Evolutionary conservation across 2,888 invertebrate species (phyloP), one percentile per base, ranked within the genome.

Genomic region (Dexiosoma caninum): DNA sequence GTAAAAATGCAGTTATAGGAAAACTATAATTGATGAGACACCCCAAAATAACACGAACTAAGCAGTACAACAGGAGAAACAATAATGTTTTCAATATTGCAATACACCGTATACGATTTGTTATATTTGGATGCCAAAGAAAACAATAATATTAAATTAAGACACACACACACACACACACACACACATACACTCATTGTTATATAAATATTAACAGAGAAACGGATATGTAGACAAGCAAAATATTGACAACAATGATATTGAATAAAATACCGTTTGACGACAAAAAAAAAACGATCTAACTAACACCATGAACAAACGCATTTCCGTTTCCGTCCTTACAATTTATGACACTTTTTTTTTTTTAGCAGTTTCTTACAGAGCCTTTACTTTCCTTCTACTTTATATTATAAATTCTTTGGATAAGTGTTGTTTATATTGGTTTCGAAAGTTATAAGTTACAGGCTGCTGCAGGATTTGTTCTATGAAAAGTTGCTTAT

Each of bases 311-410:
- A 82, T 44, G 53, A 78, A 85, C 84, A 86, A 81, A 86, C 85
- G 87, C 86, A 85, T 84, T 85, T 87, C 85, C 85, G 84, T 75
- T 86, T 86, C 83, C 78, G 66, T 46, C 46, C 42, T 44, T 51
- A 32, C 51, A 49, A 40, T 32, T 6, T 27, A 51, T 59, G 42
- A 23, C 64, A 75, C 16, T 49, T 14, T 2, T n/a, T 51, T 51
- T 10, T 53, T 9, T 55, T 1, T 42, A 35, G 42, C 27, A 3
- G 46, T 40, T 40, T n/a, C 55, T 49, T 42, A 8, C 19, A 8
- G 21, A 30, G 12, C 42, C 35, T 66, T 72, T 49, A 12, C 55
- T 55, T 55, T 42, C 12, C n/a, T 72, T 77, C 35, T 14, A n/a
- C n/a, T 78, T 75, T 66, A 67, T 66, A 62, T 74, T 37, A 42